Evolutionary conservation across 2,113 vertebrate species (phyloP).

Genomic region (Pteronura brasiliensis): DNA sequence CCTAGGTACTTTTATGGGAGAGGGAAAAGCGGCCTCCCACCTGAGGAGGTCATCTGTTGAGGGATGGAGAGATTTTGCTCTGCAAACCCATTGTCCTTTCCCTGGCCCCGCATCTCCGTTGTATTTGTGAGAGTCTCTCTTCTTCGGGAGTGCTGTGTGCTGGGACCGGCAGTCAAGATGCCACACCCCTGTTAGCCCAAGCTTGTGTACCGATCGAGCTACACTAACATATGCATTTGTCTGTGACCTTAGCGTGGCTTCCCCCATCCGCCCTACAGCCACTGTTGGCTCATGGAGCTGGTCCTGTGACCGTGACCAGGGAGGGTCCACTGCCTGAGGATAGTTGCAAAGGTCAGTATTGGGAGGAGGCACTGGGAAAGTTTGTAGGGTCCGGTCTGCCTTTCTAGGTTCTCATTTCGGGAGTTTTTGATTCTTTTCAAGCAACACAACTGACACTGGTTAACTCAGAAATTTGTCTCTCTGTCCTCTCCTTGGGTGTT

Average conservation of each 20-base stretch:
- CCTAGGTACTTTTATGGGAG: not conserved
- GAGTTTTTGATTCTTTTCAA: not conserved
- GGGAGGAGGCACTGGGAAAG: not conserved
- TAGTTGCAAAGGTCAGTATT: not conserved
- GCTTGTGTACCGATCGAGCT: not conserved
- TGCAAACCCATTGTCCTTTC: not conserved
- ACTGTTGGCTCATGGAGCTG: not conserved
- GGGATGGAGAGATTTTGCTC: not conserved
- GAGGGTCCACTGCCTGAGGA: not conserved
- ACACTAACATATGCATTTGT: not conserved
- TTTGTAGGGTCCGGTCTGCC: accelerated
- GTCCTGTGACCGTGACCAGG: not conserved
- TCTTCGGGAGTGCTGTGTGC: not conserved
- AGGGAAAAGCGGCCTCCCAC: not conserved
- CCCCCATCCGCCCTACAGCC: not conserved
- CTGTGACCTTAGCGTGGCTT: not conserved
- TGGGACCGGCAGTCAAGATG: not conserved
- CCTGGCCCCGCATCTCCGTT: not conserved
- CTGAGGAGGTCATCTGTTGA: not conserved
- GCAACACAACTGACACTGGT: not conserved
- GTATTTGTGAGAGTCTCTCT: not conserved
- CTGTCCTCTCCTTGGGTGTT: not conserved
- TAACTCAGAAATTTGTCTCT: not conserved
- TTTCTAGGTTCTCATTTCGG: not conserved
- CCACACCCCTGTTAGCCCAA: not conserved